A percentile compares a stretch with the other conserved stretches of the same genome.
Evolutionary conservation across 2,113 vertebrate species (phyloP).

Genomic region (Rhynchomys soricoides): DNA sequence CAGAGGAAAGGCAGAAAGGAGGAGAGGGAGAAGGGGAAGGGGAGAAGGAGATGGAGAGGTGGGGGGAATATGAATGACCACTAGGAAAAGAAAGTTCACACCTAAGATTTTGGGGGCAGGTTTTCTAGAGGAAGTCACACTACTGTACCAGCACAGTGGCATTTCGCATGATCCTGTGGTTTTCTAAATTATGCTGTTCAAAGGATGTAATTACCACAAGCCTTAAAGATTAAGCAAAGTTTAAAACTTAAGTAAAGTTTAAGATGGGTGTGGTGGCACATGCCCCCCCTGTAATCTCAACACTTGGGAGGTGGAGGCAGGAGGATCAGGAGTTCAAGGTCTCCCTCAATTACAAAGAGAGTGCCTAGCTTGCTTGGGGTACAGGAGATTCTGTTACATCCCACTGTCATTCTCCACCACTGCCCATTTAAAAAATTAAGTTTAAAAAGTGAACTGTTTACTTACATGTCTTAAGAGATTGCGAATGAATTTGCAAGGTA

Average conservation of each 20-base stretch:
- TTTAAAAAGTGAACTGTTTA: not conserved
- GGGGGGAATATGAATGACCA: not conserved
- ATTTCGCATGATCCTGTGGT: not conserved
- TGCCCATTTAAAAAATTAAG: not conserved
- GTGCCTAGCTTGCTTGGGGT: not conserved
- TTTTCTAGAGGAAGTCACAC: not conserved
- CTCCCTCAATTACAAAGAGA: not conserved
- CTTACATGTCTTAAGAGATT: not conserved
- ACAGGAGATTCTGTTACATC: not conserved
- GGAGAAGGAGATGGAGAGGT: no score
- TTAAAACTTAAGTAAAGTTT: not conserved
- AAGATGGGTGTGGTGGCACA: not conserved
- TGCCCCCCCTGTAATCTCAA: not conserved
- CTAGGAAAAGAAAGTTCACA: not conserved
- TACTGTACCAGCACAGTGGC: not conserved
- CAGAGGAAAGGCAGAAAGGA: rapidly evolving
- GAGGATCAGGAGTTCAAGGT: not conserved
- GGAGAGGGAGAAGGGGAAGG: no score
- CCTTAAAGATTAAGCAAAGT: not conserved
- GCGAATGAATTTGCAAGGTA: not conserved
- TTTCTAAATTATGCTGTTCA: not conserved
- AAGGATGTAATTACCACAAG: not conserved
- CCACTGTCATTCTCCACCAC: no score
- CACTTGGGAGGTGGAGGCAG: not conserved
- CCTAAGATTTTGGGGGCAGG: no score